Base-by-base conservation (phyloP, 2,113 vertebrate species). In the Thalassoma bifasciatum region DNA sequence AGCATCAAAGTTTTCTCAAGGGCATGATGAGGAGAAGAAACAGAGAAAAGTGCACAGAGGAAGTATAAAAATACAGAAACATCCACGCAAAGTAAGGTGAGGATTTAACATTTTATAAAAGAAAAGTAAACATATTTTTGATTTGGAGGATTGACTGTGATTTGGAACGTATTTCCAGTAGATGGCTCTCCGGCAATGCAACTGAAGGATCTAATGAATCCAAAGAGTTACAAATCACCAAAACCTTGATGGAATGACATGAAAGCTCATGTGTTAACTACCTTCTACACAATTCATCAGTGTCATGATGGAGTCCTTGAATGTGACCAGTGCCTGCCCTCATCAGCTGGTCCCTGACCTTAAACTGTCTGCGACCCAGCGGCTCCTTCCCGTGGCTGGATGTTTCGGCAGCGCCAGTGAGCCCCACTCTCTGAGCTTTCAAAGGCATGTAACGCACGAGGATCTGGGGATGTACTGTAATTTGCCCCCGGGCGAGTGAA, bases 391-490 rank as follows among this genome's bases (percentile, higher is more conserved):
- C 62, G 34, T 38, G 58, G 52, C 36, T 51, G 64, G 65, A 75
- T 84, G 77, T 84, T 66, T 88, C 49, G 24, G 47, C 50, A 75
- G 68, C 76, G 13, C 64, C 66, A 24, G 51, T 30, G 51, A 24
- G 65, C n/a, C n/a, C n/a, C n/a, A 36, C 59, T 72, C 58, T 2
- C 34, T 14, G 36, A 23, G 61, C 58, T 82, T 86, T 64, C 52
- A 73, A 67, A 89, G 69, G 69, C 84, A 77, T 70, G 83, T 53
- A 56, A 62, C 59, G 53, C 40, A 46, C 23, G 30, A 68, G 79
- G 86, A 82, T 83, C 70, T 50, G 66, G 49, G 63, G 58, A 87
- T 83, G 86, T 89, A 75, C 86, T 90, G 65, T 88, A 86, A 91
- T 91, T 91, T 86, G 82, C 91, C 87, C 60, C 60, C 10, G 0